These are phyloP conservation scores for Pyralis farinalis DNA, from an alignment of 2,888 invertebrate species.

Conservation along the genomic window DNA sequence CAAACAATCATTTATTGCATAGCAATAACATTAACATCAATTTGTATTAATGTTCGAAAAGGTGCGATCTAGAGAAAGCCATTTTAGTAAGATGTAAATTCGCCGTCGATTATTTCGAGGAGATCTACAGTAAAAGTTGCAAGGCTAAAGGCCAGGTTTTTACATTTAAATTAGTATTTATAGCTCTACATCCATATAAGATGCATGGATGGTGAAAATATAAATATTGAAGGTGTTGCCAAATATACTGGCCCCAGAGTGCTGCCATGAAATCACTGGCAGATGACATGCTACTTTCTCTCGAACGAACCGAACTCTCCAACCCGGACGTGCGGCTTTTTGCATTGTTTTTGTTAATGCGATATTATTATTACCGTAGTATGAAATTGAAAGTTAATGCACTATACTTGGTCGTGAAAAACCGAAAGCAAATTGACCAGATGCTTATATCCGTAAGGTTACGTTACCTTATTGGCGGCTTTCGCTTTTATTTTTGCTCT, in stretches of 20 bases:
- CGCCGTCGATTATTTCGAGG: constrained; percentile 6
- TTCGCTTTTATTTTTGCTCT: constrained; percentile 16
- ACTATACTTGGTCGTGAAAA: constrained; percentile 51
- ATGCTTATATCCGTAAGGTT: constrained; percentile 27
- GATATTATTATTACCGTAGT: constrained; percentile 56
- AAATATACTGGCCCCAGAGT: constrained; percentile 37
- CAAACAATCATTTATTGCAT: no score
- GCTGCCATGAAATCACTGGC: constrained; percentile 30
- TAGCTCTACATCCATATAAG: constrained; percentile 27
- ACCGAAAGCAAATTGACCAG: constrained; percentile 56
- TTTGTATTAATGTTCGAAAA: neutral
- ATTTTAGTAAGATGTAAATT: neutral
- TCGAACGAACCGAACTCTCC: constrained; percentile 42
- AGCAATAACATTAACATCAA: no score
- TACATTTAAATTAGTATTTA: constrained; percentile 41
- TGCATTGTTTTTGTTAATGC: constrained; percentile 68
- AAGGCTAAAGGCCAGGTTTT: constrained; percentile 31
- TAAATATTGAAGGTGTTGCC: constrained; percentile 53
- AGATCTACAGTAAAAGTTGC: constrained; percentile 22
- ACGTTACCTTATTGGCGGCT: constrained; percentile 13
- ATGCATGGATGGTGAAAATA: constrained; percentile 32
- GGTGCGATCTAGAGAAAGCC: neutral
- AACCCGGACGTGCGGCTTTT: constrained; percentile 59
- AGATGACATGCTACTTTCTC: constrained; percentile 69
- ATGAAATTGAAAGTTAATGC: constrained; percentile 69